Conservation (phyloP, 1,140 invertebrate species). For the Ganaspis sp. region DNA sequence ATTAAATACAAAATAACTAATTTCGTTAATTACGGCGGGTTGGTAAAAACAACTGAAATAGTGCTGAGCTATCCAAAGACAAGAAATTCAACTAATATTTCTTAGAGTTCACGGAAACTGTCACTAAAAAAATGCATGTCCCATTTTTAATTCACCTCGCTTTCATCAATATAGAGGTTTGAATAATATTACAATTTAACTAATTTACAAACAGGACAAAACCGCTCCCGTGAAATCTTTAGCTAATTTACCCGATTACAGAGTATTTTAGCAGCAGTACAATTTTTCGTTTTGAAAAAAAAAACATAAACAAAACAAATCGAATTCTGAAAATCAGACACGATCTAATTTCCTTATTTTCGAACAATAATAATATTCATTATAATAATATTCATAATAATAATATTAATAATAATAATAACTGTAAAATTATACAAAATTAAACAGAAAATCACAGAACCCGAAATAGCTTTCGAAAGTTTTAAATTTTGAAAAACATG, state of each 20-base stretch:
- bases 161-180: background rate
- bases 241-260: background rate
- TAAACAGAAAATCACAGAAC: too few relatives aligned
- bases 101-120: background rate
- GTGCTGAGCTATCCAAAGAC: background rate
- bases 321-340: conserved; percentile 1
- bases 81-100: conserved; percentile 3
- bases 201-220: background rate
- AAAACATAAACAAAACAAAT: background rate
- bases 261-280: background rate
- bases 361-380: background rate
- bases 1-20: conserved; percentile 26
- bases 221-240: background rate
- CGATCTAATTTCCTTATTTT: background rate
- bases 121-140: background rate
- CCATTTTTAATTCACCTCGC: background rate
- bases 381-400: too few relatives aligned
- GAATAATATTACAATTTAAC: background rate
- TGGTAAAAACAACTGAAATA: conserved; percentile 4
- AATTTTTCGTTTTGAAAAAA: background rate
- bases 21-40: background rate
- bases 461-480: too few relatives aligned
- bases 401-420: too few relatives aligned
- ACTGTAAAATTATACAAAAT: too few relatives aligned
- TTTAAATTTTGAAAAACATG: too few relatives aligned